Evolutionary conservation across 2,113 vertebrate species (phyloP).

Genomic region (Clinocottus analis): DNA sequence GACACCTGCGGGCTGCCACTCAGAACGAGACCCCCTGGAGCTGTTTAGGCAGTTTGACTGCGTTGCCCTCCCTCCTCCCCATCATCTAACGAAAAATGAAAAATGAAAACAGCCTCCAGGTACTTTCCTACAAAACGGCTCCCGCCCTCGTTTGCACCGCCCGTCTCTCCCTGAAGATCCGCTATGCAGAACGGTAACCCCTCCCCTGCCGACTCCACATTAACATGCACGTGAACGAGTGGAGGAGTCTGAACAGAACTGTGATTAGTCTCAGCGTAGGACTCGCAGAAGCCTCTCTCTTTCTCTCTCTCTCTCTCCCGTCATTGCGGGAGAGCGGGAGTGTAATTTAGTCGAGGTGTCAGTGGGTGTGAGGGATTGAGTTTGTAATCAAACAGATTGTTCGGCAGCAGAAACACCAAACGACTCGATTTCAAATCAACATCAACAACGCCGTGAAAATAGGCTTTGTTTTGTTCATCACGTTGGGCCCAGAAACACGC

Average conservation of each 20-base stretch:
- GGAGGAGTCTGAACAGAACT: constrained; percentile 57
- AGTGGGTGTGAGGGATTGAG: constrained; percentile 73
- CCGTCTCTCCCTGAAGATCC: constrained; percentile 37
- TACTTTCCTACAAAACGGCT: constrained; percentile 36
- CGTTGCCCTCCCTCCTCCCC: constrained; percentile 22
- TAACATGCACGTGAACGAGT: constrained; percentile 56
- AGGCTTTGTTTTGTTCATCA: constrained; percentile 47
- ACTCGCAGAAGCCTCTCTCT: constrained; percentile 26
- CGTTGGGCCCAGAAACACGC: constrained; percentile 47
- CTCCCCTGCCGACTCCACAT: constrained; percentile 52
- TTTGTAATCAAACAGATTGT: constrained; percentile 76
- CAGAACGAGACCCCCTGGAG: constrained; percentile 41
- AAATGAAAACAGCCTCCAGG: constrained; percentile 64
- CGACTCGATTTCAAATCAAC: constrained; percentile 62
- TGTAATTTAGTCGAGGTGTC: constrained; percentile 61
- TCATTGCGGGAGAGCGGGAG: constrained; percentile 38
- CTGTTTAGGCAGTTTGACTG: constrained; percentile 57
- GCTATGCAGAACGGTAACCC: constrained; percentile 60
- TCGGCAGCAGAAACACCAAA: constrained; percentile 52
- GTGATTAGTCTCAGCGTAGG: constrained; percentile 65
- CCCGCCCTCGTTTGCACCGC: not conserved
- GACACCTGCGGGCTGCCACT: constrained; percentile 53
- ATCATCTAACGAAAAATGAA: constrained; percentile 37
- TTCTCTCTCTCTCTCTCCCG: not conserved
- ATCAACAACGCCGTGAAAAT: constrained; percentile 49